phyloP scores from a whole-genome alignment of 1,140 invertebrate species.

The Lordiphosa clarofinis region DNA sequence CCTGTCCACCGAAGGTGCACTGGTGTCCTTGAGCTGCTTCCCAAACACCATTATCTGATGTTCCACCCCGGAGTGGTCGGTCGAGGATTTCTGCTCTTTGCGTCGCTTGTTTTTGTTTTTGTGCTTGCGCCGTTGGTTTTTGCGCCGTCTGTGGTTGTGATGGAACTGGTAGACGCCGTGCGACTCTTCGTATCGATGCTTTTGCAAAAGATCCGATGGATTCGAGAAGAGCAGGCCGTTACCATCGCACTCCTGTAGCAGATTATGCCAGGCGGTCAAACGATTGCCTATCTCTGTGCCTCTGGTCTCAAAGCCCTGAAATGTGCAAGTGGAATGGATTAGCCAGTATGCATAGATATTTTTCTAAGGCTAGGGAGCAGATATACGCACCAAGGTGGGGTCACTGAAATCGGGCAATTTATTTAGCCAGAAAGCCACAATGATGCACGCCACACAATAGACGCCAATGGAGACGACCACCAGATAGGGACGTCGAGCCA shows the following conservation, averaged over 20 bases:
- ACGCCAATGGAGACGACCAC: constrained; percentile 85
- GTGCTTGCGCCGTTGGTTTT: constrained; percentile 66
- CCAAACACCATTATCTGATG: constrained; percentile 48
- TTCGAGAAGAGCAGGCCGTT: constrained; percentile 86
- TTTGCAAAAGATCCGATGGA: constrained; percentile 82
- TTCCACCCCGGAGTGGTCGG: constrained; percentile 36
- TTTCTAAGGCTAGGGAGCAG: not conserved
- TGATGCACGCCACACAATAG: constrained; percentile 85
- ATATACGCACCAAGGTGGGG: constrained; percentile 84
- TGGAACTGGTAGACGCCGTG: constrained; percentile 42
- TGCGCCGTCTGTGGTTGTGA: constrained; percentile 66
- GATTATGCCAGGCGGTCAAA: constrained; percentile 90
- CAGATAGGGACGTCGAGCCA: constrained; percentile 88
- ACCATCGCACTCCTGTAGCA: constrained; percentile 86
- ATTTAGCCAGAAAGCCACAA: constrained; percentile 85
- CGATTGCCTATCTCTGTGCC: constrained; percentile 89
- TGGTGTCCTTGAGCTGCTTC: constrained; percentile 56
- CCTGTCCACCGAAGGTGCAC: constrained; percentile 23
- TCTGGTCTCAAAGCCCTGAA: constrained; percentile 91
- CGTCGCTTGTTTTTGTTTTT: constrained; percentile 79
- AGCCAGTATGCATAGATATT: constrained; percentile 40
- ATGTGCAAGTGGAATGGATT: constrained; percentile 7
- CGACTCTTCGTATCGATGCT: constrained; percentile 44
- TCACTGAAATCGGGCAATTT: constrained; percentile 88
- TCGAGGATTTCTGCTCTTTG: constrained; percentile 77